A percentile compares a stretch with the other conserved stretches of the same genome.
Conservation (phyloP, 2,888 invertebrate genomes). For the Cosmia pyralina region DNA sequence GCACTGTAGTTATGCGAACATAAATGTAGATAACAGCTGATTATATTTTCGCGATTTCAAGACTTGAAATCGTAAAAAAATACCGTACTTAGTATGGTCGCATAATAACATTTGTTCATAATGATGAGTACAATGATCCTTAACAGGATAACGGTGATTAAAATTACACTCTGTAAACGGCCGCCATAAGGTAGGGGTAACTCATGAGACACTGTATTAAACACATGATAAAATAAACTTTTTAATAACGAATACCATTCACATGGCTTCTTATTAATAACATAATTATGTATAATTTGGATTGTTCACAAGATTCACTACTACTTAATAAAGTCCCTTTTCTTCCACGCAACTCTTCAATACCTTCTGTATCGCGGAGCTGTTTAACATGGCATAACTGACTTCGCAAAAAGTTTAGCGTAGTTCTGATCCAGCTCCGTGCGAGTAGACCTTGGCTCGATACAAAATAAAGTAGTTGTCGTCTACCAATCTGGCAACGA, state of each 20-base stretch:
- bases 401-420: constrained; percentile 4
- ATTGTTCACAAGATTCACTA: neutral
- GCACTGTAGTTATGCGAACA: no score
- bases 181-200: neutral
- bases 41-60: no score
- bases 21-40: no score
- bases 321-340: neutral
- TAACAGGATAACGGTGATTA: no score
- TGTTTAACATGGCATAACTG: constrained; percentile 3
- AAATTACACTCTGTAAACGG: no score
- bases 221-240: neutral
- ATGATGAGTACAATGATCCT: no score
- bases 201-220: neutral
- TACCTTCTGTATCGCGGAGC: neutral
- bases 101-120: no score
- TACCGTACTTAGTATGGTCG: no score
- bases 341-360: constrained; percentile 21
- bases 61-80: no score
- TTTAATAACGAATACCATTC: neutral
- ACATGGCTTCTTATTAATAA: neutral
- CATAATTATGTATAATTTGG: neutral
- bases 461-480: constrained; percentile 5
- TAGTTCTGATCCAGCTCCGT: neutral
- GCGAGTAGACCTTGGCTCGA: neutral
- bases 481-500: neutral